Evolutionary conservation across 2,888 invertebrate species (phyloP).

Genomic region (Nezara viridula): DNA sequence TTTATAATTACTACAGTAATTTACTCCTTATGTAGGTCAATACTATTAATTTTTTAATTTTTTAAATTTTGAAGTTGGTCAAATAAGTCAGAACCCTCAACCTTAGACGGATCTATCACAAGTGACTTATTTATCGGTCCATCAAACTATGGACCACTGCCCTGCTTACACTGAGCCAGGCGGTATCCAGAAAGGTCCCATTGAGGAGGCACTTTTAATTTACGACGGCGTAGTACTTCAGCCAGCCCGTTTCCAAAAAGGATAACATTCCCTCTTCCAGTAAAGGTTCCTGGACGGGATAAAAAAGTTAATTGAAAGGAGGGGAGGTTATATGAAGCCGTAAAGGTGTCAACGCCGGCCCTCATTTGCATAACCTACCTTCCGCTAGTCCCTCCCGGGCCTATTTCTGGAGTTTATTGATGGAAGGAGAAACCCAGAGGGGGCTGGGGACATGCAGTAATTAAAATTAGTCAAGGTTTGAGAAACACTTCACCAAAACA

Average conservation of each 20-base stretch:
- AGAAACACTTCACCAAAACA: background rate
- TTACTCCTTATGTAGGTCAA: no score
- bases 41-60: no score
- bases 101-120: no score
- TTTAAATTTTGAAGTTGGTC: no score
- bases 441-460: background rate
- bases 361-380: conserved; percentile 20
- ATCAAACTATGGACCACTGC: background rate
- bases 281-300: background rate
- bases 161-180: background rate
- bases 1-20: no score
- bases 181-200: background rate
- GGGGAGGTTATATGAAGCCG: conserved; percentile 23
- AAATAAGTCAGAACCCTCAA: no score
- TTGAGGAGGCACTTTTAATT: background rate
- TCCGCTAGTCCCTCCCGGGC: background rate
- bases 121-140: no score
- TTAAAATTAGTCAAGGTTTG: background rate
- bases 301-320: conserved; percentile 35
- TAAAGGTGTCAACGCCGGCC: conserved; percentile 2
- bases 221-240: background rate
- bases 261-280: background rate
- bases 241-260: background rate
- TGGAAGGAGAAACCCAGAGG: background rate
- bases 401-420: background rate